Percentiles rank a stretch among this genome's conserved stretches.
phyloP scores from a whole-genome alignment of 2,797 vertebrate genomes.

The Sebastiscus tertius region DNA sequence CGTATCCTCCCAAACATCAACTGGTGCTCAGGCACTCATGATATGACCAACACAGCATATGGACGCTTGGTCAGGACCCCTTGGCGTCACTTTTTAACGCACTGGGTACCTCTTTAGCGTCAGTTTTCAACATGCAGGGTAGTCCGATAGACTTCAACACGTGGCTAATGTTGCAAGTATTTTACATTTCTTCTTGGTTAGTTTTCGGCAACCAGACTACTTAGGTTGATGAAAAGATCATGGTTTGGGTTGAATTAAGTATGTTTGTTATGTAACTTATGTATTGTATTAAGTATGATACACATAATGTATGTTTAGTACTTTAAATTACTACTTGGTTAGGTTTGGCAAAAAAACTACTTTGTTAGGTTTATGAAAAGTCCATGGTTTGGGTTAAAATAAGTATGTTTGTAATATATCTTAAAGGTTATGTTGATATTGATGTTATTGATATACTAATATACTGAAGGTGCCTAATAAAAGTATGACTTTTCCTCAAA shows the following conservation, averaged over 20 bases:
- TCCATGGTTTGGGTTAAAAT: too few species aligned
- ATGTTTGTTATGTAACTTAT: neutral
- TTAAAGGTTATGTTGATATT: too few species aligned
- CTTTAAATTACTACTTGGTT: neutral
- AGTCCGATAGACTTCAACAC: neutral
- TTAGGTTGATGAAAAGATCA: neutral
- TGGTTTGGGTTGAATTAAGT: neutral
- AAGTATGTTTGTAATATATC: too few species aligned
- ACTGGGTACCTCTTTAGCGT: too few species aligned
- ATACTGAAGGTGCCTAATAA: too few species aligned
- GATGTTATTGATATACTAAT: too few species aligned
- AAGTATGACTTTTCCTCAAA: too few species aligned
- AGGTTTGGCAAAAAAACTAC: neutral
- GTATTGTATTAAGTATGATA: too few species aligned
- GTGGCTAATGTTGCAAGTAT: neutral
- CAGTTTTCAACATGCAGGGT: neutral
- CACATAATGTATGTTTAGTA: neutral
- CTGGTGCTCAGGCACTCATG: neutral
- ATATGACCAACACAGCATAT: neutral
- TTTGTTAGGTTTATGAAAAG: too few species aligned
- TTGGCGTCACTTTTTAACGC: neutral
- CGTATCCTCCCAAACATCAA: neutral
- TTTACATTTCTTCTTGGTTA: neutral
- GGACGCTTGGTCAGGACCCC: neutral
- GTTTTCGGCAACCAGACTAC: neutral